Evolutionary conservation across 2,113 vertebrate species (phyloP).

Genomic region (Cyphomyrus plagiostoma): DNA sequence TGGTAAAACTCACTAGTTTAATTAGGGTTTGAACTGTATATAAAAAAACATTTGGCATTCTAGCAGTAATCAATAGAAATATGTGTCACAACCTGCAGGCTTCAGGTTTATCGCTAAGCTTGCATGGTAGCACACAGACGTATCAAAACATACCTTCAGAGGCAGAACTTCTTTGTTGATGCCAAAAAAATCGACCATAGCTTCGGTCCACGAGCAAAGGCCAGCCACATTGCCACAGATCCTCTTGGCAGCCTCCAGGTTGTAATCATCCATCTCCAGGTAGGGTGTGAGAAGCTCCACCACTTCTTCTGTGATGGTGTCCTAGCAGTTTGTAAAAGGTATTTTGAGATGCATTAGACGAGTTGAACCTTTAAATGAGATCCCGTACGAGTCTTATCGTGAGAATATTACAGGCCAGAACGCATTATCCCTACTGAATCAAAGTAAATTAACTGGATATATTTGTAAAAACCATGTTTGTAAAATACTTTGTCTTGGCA

Average conservation of each 20-base stretch:
- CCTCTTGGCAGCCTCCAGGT: constrained; percentile 72
- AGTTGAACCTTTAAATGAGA: background rate
- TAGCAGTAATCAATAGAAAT: too few species aligned
- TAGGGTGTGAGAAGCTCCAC: constrained; percentile 73
- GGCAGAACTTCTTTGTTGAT: constrained; percentile 80
- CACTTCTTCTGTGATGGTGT: constrained; percentile 72
- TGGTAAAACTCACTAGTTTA: too few species aligned
- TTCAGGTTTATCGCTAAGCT: background rate
- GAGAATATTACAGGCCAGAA: background rate
- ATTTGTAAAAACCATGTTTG: background rate
- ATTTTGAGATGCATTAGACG: background rate
- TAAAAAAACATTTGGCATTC: too few species aligned
- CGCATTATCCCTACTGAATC: background rate
- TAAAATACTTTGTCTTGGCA: background rate
- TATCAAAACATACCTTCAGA: constrained; percentile 61
- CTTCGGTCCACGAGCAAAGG: constrained; percentile 77
- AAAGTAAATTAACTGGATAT: background rate
- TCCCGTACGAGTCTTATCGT: background rate
- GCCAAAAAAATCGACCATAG: constrained; percentile 74
- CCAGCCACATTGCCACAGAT: constrained; percentile 77
- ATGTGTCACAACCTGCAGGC: background rate
- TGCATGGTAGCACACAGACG: background rate
- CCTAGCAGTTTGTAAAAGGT: constrained; percentile 44
- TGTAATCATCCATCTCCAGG: constrained; percentile 75
- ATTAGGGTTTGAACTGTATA: too few species aligned